Evolutionary conservation across 2,797 vertebrate genomes (phyloP).

Genomic region (Gadopsis bispinosus): DNA sequence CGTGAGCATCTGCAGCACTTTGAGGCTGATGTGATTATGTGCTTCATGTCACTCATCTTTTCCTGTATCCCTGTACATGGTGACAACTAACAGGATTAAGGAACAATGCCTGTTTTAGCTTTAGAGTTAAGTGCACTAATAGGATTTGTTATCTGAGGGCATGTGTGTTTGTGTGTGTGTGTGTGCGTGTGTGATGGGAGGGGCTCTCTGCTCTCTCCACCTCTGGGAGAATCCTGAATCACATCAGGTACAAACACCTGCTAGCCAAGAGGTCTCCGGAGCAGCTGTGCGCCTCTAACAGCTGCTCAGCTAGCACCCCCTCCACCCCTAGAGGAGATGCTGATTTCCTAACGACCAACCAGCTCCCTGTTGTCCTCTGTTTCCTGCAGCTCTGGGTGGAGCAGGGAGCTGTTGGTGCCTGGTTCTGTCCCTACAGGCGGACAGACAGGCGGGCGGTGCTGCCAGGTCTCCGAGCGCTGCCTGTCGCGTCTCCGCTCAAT

Average conservation of each 20-base stretch:
- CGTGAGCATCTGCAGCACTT: conserved; percentile 40
- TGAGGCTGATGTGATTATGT: conserved; percentile 37
- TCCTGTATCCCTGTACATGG: conserved; percentile 20
- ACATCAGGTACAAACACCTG: conserved; percentile 67
- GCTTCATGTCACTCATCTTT: conserved; percentile 33
- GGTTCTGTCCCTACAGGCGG: conserved; percentile 22
- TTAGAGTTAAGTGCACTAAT: conserved; percentile 58
- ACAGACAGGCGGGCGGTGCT: conserved; percentile 12
- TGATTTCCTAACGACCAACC: conserved; percentile 25
- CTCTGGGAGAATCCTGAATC: conserved; percentile 49
- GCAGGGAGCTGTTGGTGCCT: conserved; percentile 27
- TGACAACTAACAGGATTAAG: conserved; percentile 56
- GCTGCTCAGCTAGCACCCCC: conserved; percentile 36
- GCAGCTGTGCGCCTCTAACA: conserved; percentile 56
- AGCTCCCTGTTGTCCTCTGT: conserved; percentile 14
- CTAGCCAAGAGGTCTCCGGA: conserved; percentile 39
- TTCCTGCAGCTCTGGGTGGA: conserved; percentile 21
- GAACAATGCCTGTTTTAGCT: conserved; percentile 47
- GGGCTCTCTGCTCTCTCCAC: conserved; percentile 22
- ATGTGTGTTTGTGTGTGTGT: conserved; percentile 20
- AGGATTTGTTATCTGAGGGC: conserved; percentile 51
- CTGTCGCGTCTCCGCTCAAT: conserved; percentile 18
- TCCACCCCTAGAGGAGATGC: conserved; percentile 16
- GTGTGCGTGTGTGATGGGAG: background rate
- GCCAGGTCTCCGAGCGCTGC: background rate